These are phyloP conservation scores for Rhagologus leucostigma DNA, from an alignment of 2,113 vertebrate species.

Conservation along the genomic window DNA sequence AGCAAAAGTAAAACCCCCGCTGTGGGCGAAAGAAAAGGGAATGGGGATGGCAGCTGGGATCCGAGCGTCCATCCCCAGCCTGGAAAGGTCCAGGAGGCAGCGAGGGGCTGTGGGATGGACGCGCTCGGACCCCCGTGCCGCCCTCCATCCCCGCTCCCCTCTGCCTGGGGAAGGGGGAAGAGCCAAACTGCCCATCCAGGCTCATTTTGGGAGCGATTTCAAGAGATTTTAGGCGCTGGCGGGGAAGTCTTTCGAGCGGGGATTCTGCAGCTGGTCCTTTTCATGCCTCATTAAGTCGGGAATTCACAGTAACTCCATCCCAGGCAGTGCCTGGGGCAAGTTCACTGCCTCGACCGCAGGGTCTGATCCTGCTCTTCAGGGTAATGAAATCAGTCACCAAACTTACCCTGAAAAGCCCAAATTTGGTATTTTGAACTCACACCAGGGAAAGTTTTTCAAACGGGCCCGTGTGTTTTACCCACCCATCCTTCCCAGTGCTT, in stretches of 20 bases:
- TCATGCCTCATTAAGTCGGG: conserved; percentile 46
- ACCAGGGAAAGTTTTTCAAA: neutral
- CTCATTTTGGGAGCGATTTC: neutral
- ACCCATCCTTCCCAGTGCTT: neutral
- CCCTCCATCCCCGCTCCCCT: neutral
- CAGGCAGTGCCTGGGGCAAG: conserved; percentile 34
- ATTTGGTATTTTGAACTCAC: neutral
- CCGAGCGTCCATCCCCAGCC: neutral
- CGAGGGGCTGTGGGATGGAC: neutral
- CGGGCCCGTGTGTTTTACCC: neutral
- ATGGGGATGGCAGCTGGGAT: neutral
- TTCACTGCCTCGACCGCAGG: neutral
- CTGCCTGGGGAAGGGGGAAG: neutral
- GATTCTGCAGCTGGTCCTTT: neutral
- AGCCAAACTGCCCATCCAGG: neutral
- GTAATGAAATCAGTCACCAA: neutral
- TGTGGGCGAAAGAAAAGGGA: neutral
- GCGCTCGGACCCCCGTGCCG: fast-evolving
- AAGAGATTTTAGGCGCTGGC: neutral
- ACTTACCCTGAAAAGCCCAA: neutral
- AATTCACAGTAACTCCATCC: neutral
- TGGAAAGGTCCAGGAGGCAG: neutral
- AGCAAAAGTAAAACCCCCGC: neutral
- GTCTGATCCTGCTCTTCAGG: neutral
- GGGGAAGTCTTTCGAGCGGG: neutral